phyloP scores from a whole-genome alignment of 2,797 vertebrate genomes.

The Enteromius viviparus region DNA sequence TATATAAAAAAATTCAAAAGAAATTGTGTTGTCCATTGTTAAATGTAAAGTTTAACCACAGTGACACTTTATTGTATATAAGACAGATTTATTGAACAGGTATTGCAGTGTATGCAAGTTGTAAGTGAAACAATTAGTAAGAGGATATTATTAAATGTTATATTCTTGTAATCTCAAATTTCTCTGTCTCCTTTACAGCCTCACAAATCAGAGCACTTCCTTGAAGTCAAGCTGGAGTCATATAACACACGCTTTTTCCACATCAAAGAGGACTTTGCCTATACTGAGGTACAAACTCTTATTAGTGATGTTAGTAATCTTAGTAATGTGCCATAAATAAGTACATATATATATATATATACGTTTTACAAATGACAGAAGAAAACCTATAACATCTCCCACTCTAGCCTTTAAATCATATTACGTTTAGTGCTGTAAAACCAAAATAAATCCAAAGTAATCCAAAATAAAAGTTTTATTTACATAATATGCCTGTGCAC shows the following conservation, averaged over 20 bases:
- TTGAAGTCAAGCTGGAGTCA: conserved; percentile 90
- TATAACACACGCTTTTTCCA: conserved; percentile 89
- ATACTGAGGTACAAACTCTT: conserved; percentile 80
- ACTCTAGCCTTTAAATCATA: not conserved
- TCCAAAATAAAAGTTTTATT: too few species aligned
- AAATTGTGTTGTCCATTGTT: not conserved
- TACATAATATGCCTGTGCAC: too few species aligned
- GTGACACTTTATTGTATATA: not conserved
- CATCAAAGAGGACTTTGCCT: conserved; percentile 88
- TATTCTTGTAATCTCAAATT: not conserved
- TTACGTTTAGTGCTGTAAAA: too few species aligned
- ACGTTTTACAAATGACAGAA: not conserved
- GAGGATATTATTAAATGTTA: not conserved
- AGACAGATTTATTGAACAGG: not conserved
- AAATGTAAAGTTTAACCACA: not conserved
- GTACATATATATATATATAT: too few species aligned
- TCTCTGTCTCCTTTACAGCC: conserved; percentile 66
- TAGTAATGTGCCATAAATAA: not conserved
- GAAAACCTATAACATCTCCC: not conserved
- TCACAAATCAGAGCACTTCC: conserved; percentile 81
- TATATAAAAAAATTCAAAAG: too few species aligned
- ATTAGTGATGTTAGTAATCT: too few species aligned
- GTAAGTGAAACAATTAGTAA: not conserved
- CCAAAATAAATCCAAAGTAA: too few species aligned
- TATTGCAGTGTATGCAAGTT: not conserved